phyloP scores from a whole-genome alignment of 1,140 invertebrate species.

The Elysia chlorotica region DNA sequence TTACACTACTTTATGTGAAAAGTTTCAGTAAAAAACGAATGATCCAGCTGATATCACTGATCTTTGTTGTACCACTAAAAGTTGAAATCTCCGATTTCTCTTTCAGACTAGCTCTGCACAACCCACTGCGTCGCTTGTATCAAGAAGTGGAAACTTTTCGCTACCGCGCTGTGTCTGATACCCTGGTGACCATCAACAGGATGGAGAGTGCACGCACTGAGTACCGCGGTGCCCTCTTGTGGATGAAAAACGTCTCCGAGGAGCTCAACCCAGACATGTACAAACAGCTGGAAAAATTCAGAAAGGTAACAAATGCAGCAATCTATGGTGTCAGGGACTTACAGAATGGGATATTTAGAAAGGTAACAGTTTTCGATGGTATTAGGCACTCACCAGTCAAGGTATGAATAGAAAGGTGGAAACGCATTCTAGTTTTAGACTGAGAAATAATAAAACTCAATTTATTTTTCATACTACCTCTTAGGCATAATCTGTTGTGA shows the following conservation, averaged over 20 bases:
- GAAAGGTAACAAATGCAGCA: constrained; percentile 71
- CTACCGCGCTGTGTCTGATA: constrained; percentile 91
- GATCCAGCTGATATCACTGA: too few species aligned
- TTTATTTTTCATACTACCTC: too few species aligned
- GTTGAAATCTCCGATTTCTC: constrained; percentile 5
- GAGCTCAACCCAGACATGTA: constrained; percentile 96
- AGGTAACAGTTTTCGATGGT: too few species aligned
- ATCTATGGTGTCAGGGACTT: not conserved
- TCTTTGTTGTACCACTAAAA: too few species aligned
- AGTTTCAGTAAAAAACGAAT: too few species aligned
- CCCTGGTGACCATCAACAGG: constrained; percentile 82
- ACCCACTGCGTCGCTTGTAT: constrained; percentile 86
- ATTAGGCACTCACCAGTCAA: too few species aligned
- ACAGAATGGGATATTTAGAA: not conserved
- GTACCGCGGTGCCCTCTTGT: constrained; percentile 90
- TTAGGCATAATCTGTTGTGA: too few species aligned
- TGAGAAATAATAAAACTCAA: too few species aligned
- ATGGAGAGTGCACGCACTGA: constrained; percentile 97
- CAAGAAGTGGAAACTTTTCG: constrained; percentile 97
- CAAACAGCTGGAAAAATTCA: constrained; percentile 93
- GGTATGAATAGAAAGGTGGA: too few species aligned
- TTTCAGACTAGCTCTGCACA: constrained; percentile 76
- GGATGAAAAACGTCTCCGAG: constrained; percentile 98
- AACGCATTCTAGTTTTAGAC: too few species aligned
- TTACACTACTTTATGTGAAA: too few species aligned